Percentiles rank a stretch among this genome's conserved stretches.
Conservation (phyloP, 2,888 invertebrate species). For the Nymphalis urticae region DNA sequence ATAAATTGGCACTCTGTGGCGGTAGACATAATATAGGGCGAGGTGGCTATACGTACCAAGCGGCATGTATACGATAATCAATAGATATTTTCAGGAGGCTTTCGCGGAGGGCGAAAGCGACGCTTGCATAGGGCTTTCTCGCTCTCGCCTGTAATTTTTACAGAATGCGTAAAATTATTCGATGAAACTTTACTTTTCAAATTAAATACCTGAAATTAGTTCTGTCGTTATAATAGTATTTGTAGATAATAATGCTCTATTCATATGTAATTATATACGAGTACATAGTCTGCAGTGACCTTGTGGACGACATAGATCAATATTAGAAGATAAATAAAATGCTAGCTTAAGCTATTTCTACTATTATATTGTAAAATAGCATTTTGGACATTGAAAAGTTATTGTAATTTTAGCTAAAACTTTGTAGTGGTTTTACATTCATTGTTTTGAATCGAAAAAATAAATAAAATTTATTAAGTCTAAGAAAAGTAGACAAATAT, state of each 20-base stretch:
- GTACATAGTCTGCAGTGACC: neutral
- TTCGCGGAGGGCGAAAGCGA: constrained; percentile 70
- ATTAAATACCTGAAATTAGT: neutral
- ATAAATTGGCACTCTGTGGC: constrained; percentile 77
- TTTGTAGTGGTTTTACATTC: too few relatives aligned
- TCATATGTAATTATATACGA: neutral
- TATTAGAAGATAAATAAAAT: too few relatives aligned
- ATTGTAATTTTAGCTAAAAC: too few relatives aligned
- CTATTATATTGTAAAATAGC: too few relatives aligned
- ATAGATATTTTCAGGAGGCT: constrained; percentile 82
- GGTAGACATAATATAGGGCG: constrained; percentile 70
- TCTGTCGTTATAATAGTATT: too few relatives aligned
- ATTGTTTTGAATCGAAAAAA: too few relatives aligned
- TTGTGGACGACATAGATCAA: too few relatives aligned
- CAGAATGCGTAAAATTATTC: constrained; percentile 54
- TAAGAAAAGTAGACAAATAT: too few relatives aligned
- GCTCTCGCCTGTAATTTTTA: constrained; percentile 69
- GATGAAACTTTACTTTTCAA: constrained; percentile 41
- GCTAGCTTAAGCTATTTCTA: too few relatives aligned
- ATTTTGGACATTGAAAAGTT: too few relatives aligned
- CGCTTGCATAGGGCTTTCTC: constrained; percentile 61
- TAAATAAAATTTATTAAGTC: too few relatives aligned
- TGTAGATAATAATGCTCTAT: too few relatives aligned
- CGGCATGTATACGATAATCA: constrained; percentile 77
- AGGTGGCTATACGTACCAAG: constrained; percentile 69